These are phyloP conservation scores for Thyatira batis DNA, from an alignment of 2,888 invertebrate species.

Conservation along the genomic window DNA sequence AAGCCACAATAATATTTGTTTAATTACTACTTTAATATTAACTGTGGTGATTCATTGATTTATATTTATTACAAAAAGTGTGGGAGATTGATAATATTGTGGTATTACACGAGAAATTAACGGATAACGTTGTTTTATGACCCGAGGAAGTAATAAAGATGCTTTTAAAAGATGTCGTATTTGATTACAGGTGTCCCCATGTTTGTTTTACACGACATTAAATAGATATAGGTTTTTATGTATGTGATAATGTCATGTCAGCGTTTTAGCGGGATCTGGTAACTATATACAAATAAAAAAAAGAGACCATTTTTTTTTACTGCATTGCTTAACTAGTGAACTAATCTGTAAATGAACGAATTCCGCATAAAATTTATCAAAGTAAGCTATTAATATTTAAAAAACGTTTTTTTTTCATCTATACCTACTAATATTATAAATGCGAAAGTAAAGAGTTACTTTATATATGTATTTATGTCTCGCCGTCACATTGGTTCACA, in stretches of 20 bases:
- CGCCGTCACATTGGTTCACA: too few species aligned
- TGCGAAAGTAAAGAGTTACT: too few species aligned
- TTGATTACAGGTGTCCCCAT: background rate
- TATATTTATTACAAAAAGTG: constrained; percentile 47
- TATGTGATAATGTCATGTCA: background rate
- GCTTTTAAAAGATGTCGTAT: background rate
- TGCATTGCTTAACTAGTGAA: too few species aligned
- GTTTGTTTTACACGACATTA: background rate
- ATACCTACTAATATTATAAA: too few species aligned
- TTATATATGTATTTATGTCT: too few species aligned
- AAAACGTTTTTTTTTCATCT: too few species aligned
- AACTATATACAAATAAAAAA: too few species aligned
- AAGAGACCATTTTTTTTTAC: too few species aligned
- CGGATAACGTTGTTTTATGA: constrained; percentile 39
- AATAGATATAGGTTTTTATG: background rate
- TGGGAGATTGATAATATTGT: constrained; percentile 44
- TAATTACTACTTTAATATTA: constrained; percentile 52
- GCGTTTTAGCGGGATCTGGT: too few species aligned
- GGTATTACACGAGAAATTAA: constrained; percentile 37
- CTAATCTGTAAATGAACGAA: too few species aligned
- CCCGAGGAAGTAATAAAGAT: constrained; percentile 42
- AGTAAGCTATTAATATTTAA: too few species aligned
- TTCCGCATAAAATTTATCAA: too few species aligned
- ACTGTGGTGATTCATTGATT: constrained; percentile 36
- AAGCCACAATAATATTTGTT: constrained; percentile 43